Conservation (phyloP, 2,113 vertebrate genomes). For the Sylvietta virens region DNA sequence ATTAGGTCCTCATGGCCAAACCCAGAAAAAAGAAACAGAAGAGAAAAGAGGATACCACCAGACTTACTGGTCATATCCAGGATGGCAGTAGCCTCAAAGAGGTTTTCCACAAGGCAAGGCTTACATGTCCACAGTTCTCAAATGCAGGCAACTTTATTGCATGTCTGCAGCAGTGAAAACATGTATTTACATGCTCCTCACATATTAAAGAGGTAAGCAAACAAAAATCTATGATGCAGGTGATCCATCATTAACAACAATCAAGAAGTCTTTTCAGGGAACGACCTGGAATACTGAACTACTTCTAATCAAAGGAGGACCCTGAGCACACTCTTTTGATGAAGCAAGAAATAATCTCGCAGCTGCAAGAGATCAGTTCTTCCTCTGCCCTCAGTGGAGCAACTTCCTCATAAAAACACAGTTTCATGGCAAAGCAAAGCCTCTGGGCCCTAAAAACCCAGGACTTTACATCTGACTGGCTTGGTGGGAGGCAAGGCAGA, state of each 20-base stretch:
- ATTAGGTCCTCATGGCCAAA: neutral
- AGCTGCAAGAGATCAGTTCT: neutral
- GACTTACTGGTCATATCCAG: neutral
- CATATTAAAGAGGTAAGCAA: neutral
- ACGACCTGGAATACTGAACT: neutral
- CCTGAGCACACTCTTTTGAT: neutral
- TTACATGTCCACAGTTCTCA: neutral
- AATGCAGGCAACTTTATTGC: neutral
- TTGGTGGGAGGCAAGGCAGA: neutral
- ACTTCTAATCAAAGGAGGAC: neutral
- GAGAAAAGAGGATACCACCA: neutral
- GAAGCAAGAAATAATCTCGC: neutral
- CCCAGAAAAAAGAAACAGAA: neutral
- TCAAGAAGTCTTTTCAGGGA: neutral
- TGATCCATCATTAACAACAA: neutral
- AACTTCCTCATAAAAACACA: neutral
- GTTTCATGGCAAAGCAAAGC: neutral
- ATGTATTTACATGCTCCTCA: neutral
- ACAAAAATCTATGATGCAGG: neutral
- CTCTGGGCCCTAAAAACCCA: neutral
- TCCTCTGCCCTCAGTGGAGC: neutral
- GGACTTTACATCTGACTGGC: neutral
- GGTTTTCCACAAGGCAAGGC: neutral
- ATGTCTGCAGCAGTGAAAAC: neutral
- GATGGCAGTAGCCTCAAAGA: neutral